These are phyloP conservation scores for Ceratitis capitata DNA, from an alignment of 1,140 invertebrate genomes.

Conservation along the genomic window DNA sequence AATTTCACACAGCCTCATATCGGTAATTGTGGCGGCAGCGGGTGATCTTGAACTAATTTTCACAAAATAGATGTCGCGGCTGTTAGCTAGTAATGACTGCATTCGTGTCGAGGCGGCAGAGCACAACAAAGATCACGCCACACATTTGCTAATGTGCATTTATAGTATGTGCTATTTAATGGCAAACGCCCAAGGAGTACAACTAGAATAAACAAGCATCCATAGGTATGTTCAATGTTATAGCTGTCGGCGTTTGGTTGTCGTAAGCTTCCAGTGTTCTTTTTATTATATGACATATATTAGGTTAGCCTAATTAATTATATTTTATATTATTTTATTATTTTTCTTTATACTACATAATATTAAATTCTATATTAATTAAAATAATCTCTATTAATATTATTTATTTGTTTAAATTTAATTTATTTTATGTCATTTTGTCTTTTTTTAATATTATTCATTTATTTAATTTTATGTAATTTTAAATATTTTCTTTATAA, in stretches of 20 bases:
- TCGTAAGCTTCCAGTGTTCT: background rate
- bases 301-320: background rate
- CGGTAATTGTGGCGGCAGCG: background rate
- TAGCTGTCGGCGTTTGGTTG: background rate
- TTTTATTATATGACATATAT: background rate
- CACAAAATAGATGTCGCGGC: background rate
- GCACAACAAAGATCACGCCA: background rate
- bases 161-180: background rate
- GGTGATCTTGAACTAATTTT: slow-evolving; percentile 25
- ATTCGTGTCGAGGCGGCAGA: background rate
- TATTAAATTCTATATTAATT: too few species aligned
- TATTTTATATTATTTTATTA: background rate
- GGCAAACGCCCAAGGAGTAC: background rate
- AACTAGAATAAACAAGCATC: background rate
- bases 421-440: too few species aligned
- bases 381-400: too few species aligned
- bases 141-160: background rate
- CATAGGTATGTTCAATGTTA: background rate
- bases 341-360: too few species aligned
- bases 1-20: slow-evolving; percentile 15
- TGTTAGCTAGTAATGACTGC: too few species aligned
- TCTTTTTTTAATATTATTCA: background rate
- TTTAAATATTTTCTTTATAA: background rate
- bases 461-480: background rate
- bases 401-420: too few species aligned